phyloP scores from a whole-genome alignment of 2,113 vertebrate genomes.

The Caretta caretta region DNA sequence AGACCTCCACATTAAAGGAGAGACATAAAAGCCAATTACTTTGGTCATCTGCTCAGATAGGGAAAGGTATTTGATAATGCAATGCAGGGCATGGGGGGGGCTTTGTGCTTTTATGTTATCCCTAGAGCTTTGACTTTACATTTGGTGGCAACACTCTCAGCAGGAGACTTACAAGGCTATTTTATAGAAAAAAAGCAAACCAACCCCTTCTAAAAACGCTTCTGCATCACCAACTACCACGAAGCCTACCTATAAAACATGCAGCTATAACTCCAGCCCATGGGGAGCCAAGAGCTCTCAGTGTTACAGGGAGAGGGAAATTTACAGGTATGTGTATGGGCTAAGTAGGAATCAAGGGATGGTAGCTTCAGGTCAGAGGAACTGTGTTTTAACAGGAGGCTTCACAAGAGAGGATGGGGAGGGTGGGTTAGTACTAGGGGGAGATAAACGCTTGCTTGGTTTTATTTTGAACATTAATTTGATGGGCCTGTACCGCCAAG shows the following conservation, averaged over 20 bases:
- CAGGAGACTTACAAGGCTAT: not conserved
- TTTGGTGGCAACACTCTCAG: not conserved
- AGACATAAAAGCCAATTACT: conserved; percentile 12
- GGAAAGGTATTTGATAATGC: not conserved
- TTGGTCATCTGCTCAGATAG: not conserved
- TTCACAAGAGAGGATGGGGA: not conserved
- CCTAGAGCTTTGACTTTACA: not conserved
- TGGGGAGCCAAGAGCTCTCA: not conserved
- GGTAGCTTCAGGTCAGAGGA: conserved; percentile 2
- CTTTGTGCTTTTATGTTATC: not conserved
- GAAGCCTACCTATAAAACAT: not conserved
- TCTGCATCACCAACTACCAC: not conserved
- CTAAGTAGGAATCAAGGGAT: conserved; percentile 21
- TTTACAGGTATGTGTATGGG: not conserved
- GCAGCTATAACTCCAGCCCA: not conserved
- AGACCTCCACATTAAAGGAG: not conserved
- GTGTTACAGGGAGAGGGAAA: not conserved
- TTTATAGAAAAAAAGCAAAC: not conserved
- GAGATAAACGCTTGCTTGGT: conserved; percentile 20
- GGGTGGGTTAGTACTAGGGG: not conserved
- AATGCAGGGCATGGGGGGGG: not conserved
- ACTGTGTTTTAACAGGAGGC: not conserved
- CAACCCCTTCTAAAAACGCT: not conserved
- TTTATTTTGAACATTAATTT: conserved; percentile 55
- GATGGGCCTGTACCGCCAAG: not conserved